Percentiles rank a stretch among this genome's conserved stretches.
These are phyloP conservation scores for Agrochola macilenta DNA, from an alignment of 2,888 invertebrate species.

Conservation along the genomic window DNA sequence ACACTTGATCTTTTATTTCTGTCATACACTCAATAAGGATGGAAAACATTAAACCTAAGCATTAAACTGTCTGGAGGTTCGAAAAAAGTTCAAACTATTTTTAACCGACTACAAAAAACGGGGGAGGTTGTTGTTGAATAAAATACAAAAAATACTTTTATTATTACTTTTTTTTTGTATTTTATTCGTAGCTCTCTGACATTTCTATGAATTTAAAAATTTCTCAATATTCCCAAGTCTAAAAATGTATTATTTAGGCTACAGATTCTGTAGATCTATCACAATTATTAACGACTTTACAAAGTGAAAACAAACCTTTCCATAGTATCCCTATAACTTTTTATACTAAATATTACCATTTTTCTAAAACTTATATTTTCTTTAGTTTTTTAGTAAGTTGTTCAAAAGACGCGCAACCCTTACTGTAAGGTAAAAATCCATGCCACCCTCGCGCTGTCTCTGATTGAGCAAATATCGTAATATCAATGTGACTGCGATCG, in stretches of 20 bases:
- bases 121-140: too few relatives aligned
- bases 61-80: constrained; percentile 6
- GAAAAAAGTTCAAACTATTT: constrained; percentile 9
- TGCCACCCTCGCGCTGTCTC: constrained; percentile 61
- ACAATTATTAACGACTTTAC: neutral
- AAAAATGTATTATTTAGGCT: neutral
- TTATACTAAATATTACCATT: neutral
- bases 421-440: constrained; percentile 10
- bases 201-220: too few relatives aligned
- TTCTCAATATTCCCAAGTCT: too few relatives aligned
- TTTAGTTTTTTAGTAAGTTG: constrained; percentile 2
- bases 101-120: too few relatives aligned
- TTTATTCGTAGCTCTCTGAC: too few relatives aligned
- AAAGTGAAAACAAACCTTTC: neutral
- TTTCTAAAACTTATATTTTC: neutral
- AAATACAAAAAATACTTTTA: too few relatives aligned
- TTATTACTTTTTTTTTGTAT: too few relatives aligned
- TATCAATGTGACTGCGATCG: constrained; percentile 74
- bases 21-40: constrained; percentile 66
- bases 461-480: constrained; percentile 83
- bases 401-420: constrained; percentile 58
- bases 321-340: neutral
- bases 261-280: neutral
- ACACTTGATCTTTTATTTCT: constrained; percentile 81
- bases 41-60: constrained; percentile 11